phyloP scores from a whole-genome alignment of 2,113 vertebrate species.

The Puntigrus tetrazona region DNA sequence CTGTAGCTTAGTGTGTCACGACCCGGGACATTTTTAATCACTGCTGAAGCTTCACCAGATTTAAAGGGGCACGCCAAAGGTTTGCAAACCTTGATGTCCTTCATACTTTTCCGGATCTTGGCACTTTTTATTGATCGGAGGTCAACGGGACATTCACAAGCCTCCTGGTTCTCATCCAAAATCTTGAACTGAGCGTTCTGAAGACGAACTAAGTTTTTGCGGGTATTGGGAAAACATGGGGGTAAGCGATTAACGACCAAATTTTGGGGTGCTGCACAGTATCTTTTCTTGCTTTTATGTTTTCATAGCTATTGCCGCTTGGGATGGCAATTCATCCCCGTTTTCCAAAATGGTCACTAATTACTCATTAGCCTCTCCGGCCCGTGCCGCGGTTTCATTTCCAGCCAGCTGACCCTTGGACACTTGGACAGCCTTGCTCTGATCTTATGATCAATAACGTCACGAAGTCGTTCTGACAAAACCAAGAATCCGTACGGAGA shows the following conservation, averaged over 20 bases:
- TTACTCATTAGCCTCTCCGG: constrained; percentile 15
- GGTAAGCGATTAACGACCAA: too few relatives aligned
- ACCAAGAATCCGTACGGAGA: not conserved
- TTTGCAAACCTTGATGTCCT: too few relatives aligned
- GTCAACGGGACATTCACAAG: too few relatives aligned
- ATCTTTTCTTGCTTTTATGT: not conserved
- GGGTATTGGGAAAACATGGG: too few relatives aligned
- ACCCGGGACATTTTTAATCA: not conserved
- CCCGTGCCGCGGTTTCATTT: not conserved
- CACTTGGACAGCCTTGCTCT: not conserved
- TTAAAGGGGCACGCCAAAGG: too few relatives aligned
- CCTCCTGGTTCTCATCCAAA: too few relatives aligned
- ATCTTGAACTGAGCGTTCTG: too few relatives aligned
- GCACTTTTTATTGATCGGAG: too few relatives aligned
- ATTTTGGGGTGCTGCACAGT: too few relatives aligned
- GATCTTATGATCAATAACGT: not conserved
- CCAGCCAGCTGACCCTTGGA: not conserved
- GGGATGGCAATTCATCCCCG: not conserved
- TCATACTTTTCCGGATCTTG: too few relatives aligned
- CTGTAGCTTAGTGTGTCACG: not conserved
- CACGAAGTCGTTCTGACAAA: constrained; percentile 25
- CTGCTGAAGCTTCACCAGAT: not conserved
- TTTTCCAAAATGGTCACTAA: not conserved
- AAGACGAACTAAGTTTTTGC: too few relatives aligned
- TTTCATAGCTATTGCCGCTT: not conserved